These are phyloP conservation scores for Rhynchomys soricoides DNA, from an alignment of 2,113 vertebrate species.

Conservation along the genomic window DNA sequence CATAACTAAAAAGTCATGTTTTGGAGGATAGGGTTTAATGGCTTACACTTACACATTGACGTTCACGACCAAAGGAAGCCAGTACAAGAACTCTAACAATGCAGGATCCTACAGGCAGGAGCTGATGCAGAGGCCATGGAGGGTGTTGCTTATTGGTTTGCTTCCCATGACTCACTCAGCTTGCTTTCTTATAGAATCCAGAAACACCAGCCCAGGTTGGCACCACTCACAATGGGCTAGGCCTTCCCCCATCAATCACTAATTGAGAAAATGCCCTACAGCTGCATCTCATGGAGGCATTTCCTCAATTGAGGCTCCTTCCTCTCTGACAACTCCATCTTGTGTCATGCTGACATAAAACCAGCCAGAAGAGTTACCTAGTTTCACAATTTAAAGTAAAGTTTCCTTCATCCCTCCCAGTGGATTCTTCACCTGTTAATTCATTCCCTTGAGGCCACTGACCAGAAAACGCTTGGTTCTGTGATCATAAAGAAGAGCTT, in stretches of 20 bases:
- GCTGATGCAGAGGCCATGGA: neutral
- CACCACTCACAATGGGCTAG: neutral
- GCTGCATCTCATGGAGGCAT: neutral
- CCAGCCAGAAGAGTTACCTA: neutral
- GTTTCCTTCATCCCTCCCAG: neutral
- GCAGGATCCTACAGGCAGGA: neutral
- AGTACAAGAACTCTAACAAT: neutral
- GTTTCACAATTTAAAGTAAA: slow-evolving; percentile 26
- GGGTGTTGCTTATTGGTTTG: neutral
- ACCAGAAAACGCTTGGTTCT: neutral
- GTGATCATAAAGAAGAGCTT: neutral
- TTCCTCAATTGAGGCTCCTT: neutral
- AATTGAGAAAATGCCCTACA: neutral
- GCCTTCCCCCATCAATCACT: neutral
- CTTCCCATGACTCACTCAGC: neutral
- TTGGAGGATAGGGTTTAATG: neutral
- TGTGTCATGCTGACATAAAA: neutral
- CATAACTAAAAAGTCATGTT: neutral
- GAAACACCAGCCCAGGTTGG: neutral
- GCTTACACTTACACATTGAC: neutral
- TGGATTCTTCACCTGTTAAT: neutral
- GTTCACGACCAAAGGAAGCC: neutral
- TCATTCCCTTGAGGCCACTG: neutral
- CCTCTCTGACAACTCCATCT: neutral
- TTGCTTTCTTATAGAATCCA: neutral